Conservation (phyloP, 2,113 vertebrate species). For the Eptatretus burgeri region DNA sequence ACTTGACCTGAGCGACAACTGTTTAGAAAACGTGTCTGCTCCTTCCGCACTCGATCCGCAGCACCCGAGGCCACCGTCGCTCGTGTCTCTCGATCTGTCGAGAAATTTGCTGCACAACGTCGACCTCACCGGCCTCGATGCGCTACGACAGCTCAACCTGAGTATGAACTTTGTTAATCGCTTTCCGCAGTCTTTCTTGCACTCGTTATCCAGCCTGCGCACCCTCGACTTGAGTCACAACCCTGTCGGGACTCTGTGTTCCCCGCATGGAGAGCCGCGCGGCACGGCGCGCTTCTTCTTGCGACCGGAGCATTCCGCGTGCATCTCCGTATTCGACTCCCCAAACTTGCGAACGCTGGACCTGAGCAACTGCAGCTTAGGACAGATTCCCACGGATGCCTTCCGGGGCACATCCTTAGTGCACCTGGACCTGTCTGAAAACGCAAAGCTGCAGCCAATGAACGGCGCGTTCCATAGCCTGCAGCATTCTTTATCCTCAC, state of each 20-base stretch:
- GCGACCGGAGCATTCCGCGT: slow-evolving; percentile 13
- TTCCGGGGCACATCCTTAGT: slow-evolving; percentile 31
- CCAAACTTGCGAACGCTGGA: slow-evolving; percentile 24
- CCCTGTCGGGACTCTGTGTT: slow-evolving; percentile 30
- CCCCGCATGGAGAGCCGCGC: background rate
- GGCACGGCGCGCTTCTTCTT: background rate
- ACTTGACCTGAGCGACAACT: slow-evolving; percentile 66
- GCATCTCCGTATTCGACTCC: slow-evolving; percentile 27
- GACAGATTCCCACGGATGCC: slow-evolving; percentile 26
- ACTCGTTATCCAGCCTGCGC: slow-evolving; percentile 23
- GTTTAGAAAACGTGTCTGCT: slow-evolving; percentile 15
- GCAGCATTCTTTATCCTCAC: background rate
- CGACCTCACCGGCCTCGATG: slow-evolving; percentile 12
- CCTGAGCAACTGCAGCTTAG: slow-evolving; percentile 33
- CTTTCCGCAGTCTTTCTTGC: slow-evolving; percentile 25
- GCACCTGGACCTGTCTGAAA: slow-evolving; percentile 35
- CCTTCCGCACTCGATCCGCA: too few relatives aligned
- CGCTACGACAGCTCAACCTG: slow-evolving; percentile 27
- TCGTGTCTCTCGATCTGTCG: slow-evolving; percentile 36
- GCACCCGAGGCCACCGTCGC: slow-evolving; percentile 6
- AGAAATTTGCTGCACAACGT: slow-evolving; percentile 31
- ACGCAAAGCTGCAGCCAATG: background rate
- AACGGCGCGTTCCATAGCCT: background rate
- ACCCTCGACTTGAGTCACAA: slow-evolving; percentile 29
- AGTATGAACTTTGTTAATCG: slow-evolving; percentile 28